Evolutionary conservation across 2,113 vertebrate genomes (phyloP), one percentile per base, ranked within the genome.

Genomic region (Indicator indicator): DNA sequence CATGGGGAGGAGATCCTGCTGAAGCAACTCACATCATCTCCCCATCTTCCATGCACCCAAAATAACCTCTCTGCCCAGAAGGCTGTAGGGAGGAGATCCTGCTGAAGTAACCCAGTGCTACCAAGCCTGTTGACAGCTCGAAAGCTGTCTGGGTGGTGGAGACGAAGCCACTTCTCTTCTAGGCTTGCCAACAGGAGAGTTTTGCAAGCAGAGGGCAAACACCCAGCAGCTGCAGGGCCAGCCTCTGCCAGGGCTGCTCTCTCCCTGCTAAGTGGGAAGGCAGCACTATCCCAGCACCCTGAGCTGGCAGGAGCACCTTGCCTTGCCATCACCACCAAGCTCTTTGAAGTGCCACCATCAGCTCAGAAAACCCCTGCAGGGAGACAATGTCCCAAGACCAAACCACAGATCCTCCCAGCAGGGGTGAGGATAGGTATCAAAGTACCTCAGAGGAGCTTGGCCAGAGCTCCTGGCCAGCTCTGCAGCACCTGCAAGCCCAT

Each of bases 361-460:
- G 56, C n/a, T 12, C 2, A 46, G 78, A 62, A 78, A 44, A 1
- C 11, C 65, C 55, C 48, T 58, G 23, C 18, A 12, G 70, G 32
- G 38, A 56, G 54, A 32, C 0, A 3, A 69, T 84, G 78, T 82
- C 77, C 33, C 73, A 30, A 52, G 0, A 68, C 12, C 0, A 1
- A 73, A 38, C 7, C 0, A 0, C 20, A 50, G 36, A 38, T 59
- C 56, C 70, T 81, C 52, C 73, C 50, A 16, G 11, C 16, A 63
- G 63, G 9, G 64, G 21, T 1, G 5, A 12, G 1, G 32, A 72
- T 9, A 30, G 58, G 59, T 16, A 95, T 85, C 38, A 2, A 28
- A n/a, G n/a, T 5, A 64, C 65, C 70, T 63, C 0, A 0, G n/a
- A 82, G 67, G 48, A 33, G 44, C 67, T n/a, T 4, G 48, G 71